Percentiles rank a stretch among this genome's conserved stretches.
These are phyloP conservation scores for Melikaiella ostensackeni DNA, from an alignment of 2,888 invertebrate genomes.

Conservation along the genomic window DNA sequence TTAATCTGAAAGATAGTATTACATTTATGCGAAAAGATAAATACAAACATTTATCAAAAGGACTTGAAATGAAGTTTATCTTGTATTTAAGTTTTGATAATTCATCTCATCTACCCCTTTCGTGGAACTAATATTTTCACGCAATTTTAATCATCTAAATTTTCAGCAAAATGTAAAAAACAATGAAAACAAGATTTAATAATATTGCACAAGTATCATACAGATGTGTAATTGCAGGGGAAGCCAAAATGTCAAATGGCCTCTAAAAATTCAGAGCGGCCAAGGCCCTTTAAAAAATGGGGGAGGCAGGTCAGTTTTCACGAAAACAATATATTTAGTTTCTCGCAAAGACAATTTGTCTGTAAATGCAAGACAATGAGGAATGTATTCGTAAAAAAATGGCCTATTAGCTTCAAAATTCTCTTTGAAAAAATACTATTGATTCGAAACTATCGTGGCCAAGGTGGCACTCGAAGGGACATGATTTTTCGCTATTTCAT, in stretches of 20 bases:
- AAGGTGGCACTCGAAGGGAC: neutral
- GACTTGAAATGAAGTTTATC: no score
- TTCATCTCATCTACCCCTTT: no score
- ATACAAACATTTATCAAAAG: no score
- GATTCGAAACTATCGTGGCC: neutral
- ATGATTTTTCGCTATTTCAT: neutral
- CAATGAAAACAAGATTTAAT: no score
- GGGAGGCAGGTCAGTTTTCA: slow-evolving; percentile 9
- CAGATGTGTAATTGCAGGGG: slow-evolving; percentile 1
- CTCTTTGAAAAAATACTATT: neutral
- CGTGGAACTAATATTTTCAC: no score
- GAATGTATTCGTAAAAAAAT: neutral
- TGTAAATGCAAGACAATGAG: neutral
- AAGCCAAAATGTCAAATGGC: neutral
- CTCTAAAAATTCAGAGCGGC: neutral
- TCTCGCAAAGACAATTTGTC: neutral
- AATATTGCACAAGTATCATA: neutral
- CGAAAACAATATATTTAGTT: neutral
- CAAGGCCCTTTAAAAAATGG: neutral
- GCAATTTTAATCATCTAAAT: no score
- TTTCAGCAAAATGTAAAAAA: no score
- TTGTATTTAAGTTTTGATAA: no score
- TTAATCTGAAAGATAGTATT: neutral
- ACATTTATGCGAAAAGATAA: neutral
- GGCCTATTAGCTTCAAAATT: neutral